Evolutionary conservation across 2,888 invertebrate species (phyloP).

Genomic region (Bibio marci): DNA sequence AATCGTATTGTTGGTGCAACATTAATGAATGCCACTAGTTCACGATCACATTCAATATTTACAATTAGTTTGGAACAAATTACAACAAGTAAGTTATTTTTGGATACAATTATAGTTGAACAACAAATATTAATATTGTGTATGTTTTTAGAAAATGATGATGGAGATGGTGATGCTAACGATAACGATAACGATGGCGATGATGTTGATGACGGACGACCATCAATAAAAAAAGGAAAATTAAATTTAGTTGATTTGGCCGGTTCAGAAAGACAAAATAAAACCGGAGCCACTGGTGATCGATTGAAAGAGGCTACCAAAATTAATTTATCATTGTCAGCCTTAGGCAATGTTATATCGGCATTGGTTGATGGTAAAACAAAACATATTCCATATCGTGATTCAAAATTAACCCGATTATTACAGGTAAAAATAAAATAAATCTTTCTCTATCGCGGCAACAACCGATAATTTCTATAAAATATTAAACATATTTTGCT

Average conservation of each 20-base stretch:
- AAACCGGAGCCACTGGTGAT: conserved; percentile 71
- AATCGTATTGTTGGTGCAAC: conserved; percentile 72
- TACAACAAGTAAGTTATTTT: conserved; percentile 24
- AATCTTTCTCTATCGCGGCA: background rate
- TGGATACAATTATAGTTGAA: too few species aligned
- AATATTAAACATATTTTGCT: too few species aligned
- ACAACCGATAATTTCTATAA: too few species aligned
- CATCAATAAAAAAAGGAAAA: conserved; percentile 49
- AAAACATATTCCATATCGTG: conserved; percentile 65
- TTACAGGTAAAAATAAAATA: conserved; percentile 35
- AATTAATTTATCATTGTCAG: conserved; percentile 74
- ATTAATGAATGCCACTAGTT: conserved; percentile 75
- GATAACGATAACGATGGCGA: too few species aligned
- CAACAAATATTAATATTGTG: conserved; percentile 1
- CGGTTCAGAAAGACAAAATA: conserved; percentile 71
- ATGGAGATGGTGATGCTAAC: conserved; percentile 3
- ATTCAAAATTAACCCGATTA: conserved; percentile 68
- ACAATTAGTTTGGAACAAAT: conserved; percentile 72
- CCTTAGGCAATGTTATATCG: conserved; percentile 78
- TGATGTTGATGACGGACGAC: conserved; percentile 20
- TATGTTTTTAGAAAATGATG: conserved; percentile 1
- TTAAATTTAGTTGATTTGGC: conserved; percentile 79
- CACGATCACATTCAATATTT: conserved; percentile 76
- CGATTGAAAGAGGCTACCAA: conserved; percentile 76
- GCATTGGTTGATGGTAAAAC: conserved; percentile 69